phyloP scores from a whole-genome alignment of 2,113 vertebrate species.

The Indri indri region DNA sequence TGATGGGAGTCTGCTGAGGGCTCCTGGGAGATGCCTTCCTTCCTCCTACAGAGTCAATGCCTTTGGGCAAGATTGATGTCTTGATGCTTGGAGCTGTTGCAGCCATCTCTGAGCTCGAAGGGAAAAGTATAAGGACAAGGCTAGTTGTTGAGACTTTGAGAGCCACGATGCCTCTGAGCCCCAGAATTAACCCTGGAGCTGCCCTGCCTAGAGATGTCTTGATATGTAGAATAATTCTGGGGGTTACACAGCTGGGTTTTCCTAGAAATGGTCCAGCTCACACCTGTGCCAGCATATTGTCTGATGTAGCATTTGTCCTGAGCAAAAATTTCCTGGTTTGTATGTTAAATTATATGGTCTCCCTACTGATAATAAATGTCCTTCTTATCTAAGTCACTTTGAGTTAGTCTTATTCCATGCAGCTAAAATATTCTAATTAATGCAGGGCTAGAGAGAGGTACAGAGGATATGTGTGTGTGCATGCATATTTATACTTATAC shows the following conservation, averaged over 20 bases:
- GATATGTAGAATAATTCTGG: neutral
- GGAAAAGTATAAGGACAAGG: neutral
- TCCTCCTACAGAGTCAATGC: neutral
- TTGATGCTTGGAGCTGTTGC: neutral
- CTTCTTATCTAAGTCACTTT: slow-evolving; percentile 14
- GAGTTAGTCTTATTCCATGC: neutral
- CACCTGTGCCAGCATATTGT: neutral
- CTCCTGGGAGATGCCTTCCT: neutral
- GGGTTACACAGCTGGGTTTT: neutral
- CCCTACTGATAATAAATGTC: neutral
- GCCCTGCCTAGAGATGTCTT: neutral
- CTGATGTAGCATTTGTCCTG: neutral
- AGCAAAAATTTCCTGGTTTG: slow-evolving; percentile 16
- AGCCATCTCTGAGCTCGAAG: neutral
- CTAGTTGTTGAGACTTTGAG: neutral
- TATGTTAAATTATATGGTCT: slow-evolving; percentile 42
- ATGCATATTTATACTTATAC: too few species aligned
- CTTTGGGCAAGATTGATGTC: neutral
- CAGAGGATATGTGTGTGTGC: neutral
- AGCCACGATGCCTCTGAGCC: neutral
- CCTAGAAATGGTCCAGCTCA: neutral
- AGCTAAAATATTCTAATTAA: slow-evolving; percentile 22
- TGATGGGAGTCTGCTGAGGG: neutral
- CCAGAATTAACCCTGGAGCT: neutral
- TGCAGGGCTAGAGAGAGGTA: neutral